A percentile compares a stretch with the other conserved stretches of the same genome.
These are phyloP conservation scores for Tragelaphus scriptus DNA, from an alignment of 2,113 vertebrate species.

Conservation along the genomic window DNA sequence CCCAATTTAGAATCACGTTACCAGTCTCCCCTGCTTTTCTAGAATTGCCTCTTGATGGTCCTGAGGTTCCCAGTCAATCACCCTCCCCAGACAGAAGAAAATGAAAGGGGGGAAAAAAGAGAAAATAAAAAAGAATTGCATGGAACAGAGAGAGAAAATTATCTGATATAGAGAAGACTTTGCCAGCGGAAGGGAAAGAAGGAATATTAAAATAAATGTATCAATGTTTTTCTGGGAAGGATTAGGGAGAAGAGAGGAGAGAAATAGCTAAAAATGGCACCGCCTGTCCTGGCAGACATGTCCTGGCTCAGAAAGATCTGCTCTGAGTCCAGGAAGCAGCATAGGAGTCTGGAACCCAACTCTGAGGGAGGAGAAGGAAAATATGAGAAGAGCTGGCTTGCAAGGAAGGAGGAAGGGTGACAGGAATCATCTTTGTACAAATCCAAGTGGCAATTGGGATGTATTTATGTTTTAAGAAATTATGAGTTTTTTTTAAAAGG, in stretches of 20 bases:
- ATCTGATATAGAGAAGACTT: neutral
- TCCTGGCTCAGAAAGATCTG: neutral
- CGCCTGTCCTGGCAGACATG: neutral
- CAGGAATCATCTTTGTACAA: neutral
- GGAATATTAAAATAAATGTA: slow-evolving; percentile 17
- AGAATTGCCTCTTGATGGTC: neutral
- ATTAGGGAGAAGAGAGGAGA: neutral
- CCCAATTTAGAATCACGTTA: neutral
- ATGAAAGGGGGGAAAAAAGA: neutral
- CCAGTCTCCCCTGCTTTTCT: neutral
- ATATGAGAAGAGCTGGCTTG: neutral
- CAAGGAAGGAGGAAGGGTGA: neutral
- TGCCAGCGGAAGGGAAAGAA: neutral
- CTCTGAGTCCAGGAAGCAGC: neutral
- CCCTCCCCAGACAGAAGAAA: neutral
- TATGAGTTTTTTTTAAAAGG: neutral
- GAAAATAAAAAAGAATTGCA: neutral
- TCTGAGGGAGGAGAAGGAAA: slow-evolving; percentile 38
- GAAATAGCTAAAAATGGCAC: slow-evolving; percentile 3
- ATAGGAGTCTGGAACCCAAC: neutral
- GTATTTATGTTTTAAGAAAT: slow-evolving; percentile 68
- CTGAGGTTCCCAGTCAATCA: neutral
- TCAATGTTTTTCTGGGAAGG: neutral
- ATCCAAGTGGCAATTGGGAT: slow-evolving; percentile 19
- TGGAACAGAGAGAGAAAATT: slow-evolving; percentile 3